Evolutionary conservation across 2,113 vertebrate genomes (phyloP), one percentile per base, ranked within the genome.

Genomic region (Pao palembangensis): DNA sequence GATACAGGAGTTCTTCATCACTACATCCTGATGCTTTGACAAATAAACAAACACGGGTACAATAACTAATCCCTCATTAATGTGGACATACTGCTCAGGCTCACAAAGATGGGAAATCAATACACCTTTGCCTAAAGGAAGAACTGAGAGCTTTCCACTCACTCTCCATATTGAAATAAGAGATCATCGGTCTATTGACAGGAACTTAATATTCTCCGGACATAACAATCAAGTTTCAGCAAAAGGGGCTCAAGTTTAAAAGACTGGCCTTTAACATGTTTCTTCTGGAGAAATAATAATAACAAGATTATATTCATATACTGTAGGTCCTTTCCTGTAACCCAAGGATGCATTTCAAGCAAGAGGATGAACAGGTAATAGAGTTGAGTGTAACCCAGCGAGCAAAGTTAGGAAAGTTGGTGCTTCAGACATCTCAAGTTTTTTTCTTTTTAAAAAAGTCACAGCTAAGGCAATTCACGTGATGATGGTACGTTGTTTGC

Each of bases 41-140:
- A 76, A n/a, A 53, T 44, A 47, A 61, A 53, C 64, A 18, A 79
- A 78, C 61, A 71, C 19, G 38, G 60, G 55, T 55, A 75, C 75
- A 79, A 73, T 70, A 66, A 69, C 51, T 73, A 84, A 85, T 84
- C 71, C 67, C 64, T 78, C 73, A 71, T 79, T 86, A 84, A 81
- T 78, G 63, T 47, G 61, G 71, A 61, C 68, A 62, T 46, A 43
- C 31, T 16, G 58, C 74, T 58, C n/a, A 21, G 8, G 59, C 67
- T 71, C 69, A 53, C 41, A 56, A 20, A 57, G 63, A 76, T 64
- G 64, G 73, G 60, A 78, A 83, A 87, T 88, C 85, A 76, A 83
- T 87, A 56, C 20, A 18, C 11, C 31, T 79, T 51, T 34, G 67
- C 82, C 72, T 73, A 57, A 54, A 76, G 83, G 67, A 21, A 68